Evolutionary conservation across 2,113 vertebrate species (phyloP).

Genomic region (Corapipo altera): DNA sequence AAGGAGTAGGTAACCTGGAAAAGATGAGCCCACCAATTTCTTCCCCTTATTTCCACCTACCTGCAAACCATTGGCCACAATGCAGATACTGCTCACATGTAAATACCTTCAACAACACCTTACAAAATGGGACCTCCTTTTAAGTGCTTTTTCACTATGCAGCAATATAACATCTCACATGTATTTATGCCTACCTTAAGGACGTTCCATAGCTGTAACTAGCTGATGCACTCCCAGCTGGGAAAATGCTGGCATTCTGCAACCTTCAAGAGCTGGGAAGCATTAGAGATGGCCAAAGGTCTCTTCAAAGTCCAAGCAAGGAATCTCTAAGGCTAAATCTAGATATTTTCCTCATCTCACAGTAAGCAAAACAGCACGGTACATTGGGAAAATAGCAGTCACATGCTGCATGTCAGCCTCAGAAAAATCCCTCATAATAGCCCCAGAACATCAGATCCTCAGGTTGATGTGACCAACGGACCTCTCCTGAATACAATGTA

Average conservation of each 20-base stretch:
- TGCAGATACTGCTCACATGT: fast-evolving
- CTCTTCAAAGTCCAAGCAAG: not conserved
- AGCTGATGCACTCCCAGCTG: not conserved
- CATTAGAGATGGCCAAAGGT: not conserved
- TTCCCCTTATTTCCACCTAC: not conserved
- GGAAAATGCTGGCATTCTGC: not conserved
- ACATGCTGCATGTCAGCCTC: not conserved
- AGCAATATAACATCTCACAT: not conserved
- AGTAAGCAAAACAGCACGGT: not conserved
- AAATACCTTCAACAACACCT: not conserved
- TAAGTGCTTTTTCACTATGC: not conserved
- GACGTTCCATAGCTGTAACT: not conserved
- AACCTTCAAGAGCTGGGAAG: not conserved
- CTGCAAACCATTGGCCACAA: not conserved
- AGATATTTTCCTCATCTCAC: not conserved
- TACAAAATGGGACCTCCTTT: not conserved
- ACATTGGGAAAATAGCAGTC: not conserved
- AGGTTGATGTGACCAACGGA: not conserved
- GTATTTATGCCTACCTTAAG: not conserved
- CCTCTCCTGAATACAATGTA: not conserved
- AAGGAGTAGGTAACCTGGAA: not conserved
- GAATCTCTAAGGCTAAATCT: not conserved
- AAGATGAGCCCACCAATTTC: not conserved
- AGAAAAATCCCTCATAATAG: not conserved
- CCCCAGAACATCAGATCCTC: not conserved